Evolutionary conservation across 2,797 vertebrate species (phyloP), one percentile per base, ranked within the genome.

Genomic region (Eospalax fontanierii): DNA sequence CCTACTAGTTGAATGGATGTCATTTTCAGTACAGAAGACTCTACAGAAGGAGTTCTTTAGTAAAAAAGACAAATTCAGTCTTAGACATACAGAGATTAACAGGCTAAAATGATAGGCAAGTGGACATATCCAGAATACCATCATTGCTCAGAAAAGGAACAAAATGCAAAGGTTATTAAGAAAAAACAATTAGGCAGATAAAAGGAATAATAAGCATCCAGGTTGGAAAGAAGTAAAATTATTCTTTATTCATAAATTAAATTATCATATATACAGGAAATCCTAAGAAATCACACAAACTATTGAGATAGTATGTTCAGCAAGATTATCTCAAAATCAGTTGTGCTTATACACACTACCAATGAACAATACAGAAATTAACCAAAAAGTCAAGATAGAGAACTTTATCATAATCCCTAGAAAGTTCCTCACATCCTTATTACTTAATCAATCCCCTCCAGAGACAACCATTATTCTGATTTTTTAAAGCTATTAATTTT

Each of bases 51-150:
- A 70, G 11, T 30, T 74, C 10, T 75, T 68, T 35, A 24, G 35
- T 40, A 83, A 46, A 89, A 92, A 93, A 87, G 24, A 70, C 63
- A 24, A 83, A 11, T 63, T 93, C 57, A 87, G 71, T 74, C 71
- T 83, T 90, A 68, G n/a, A 95, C 61, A 91, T 59, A 73, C 4
- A 50, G 54, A 95, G 28, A 71, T 61, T 82, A 65, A 88, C n/a
- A 38, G 33, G 35, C 57, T 90, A 81, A 65, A 81, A 71, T 24
- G 7, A 65, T 35, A 87, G 57, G 57, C 24, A 63, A 63, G 6
- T 75, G 38, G 30, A 74, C 28, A 75, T 54, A 79, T 0, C 40
- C 54, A 91, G 40, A 61, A 81, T 71, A n/a, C n/a, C n/a, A n/a
- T n/a, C n/a, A n/a, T n/a, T n/a, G n/a, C n/a, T n/a, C n/a, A n/a